Base-by-base conservation (phyloP, 2,797 vertebrate genomes). In the Coilia nasus region DNA sequence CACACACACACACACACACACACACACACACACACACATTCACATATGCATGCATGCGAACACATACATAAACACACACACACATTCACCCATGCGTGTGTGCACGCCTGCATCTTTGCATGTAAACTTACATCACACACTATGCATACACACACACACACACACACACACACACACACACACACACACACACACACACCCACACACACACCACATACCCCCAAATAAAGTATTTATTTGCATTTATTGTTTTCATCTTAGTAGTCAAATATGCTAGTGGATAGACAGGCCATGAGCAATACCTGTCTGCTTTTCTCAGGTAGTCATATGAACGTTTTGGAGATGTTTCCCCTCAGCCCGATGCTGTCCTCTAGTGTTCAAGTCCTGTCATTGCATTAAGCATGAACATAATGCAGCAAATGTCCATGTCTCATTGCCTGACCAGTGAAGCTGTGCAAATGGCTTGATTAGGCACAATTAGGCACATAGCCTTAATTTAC, bases 291-390 rank as follows among this genome's bases (percentile, higher is more conserved):
- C 2, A 41, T 41, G 35, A 41, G 2, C 35, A 41, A 5, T 41
- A 75, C 50, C 59, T 10, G 31, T 11, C 9, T 41, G 62, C 35
- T 28, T 28, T 71, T 4, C 17, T 71, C 5, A 35, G 25, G 28
- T 28, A 67, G 28, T 11, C 25, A 67, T 67, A 7, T 28, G 62
- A 67, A 28, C 11, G 12, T 28, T 11, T 6, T 11, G 11, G 62
- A 67, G 62, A 17, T 88, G 25, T 28, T 67, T 6, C 62, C 19
- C 83, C 23, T 60, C 6, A 17, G 86, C 9, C 19, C 59, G 82
- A n/a, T 94, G 90, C 91, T 91, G 88, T 88, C 89, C 91, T 88
- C 94, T 92, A 88, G 88, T 92, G 94, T 89, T 17, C 12, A 2
- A 28, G 11, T 31, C 0, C 2, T 2, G 7, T 31, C 84, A 67